Conservation (phyloP, 2,888 invertebrate species). For the Agrotis clavis region DNA sequence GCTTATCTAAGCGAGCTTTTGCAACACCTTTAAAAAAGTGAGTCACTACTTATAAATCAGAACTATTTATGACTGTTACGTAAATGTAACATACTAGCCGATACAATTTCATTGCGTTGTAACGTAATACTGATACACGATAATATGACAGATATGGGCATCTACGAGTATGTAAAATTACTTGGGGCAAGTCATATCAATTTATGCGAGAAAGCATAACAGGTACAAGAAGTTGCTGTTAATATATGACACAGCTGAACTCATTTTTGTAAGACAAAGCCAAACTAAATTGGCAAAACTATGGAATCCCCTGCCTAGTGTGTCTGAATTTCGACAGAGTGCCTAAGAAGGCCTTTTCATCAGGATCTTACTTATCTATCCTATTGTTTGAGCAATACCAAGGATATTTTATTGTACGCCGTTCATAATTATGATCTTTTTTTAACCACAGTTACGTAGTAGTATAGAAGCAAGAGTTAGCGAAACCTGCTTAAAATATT, state of each 20-base stretch:
- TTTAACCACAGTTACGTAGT: too few relatives aligned
- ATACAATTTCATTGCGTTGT: constrained; percentile 46
- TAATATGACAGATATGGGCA: constrained; percentile 20
- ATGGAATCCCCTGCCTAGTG: too few relatives aligned
- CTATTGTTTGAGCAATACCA: too few relatives aligned
- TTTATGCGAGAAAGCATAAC: constrained; percentile 21
- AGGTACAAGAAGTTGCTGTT: neutral
- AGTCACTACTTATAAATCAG: constrained; percentile 37
- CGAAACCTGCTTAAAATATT: too few relatives aligned
- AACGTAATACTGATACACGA: constrained; percentile 30
- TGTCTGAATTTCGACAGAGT: too few relatives aligned
- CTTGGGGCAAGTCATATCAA: constrained; percentile 31
- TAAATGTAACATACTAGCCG: constrained; percentile 39
- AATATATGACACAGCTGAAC: neutral
- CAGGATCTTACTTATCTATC: too few relatives aligned
- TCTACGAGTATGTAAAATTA: constrained; percentile 36
- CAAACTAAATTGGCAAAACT: too few relatives aligned
- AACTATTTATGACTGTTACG: constrained; percentile 45
- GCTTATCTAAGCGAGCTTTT: constrained; percentile 28
- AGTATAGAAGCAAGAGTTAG: too few relatives aligned
- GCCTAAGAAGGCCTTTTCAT: too few relatives aligned
- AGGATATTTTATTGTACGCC: too few relatives aligned
- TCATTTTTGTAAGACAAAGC: neutral
- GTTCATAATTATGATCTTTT: too few relatives aligned
- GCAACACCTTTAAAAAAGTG: constrained; percentile 35